Base-by-base conservation (phyloP, 1,140 invertebrate genomes). In the Anoplophora glabripennis region DNA sequence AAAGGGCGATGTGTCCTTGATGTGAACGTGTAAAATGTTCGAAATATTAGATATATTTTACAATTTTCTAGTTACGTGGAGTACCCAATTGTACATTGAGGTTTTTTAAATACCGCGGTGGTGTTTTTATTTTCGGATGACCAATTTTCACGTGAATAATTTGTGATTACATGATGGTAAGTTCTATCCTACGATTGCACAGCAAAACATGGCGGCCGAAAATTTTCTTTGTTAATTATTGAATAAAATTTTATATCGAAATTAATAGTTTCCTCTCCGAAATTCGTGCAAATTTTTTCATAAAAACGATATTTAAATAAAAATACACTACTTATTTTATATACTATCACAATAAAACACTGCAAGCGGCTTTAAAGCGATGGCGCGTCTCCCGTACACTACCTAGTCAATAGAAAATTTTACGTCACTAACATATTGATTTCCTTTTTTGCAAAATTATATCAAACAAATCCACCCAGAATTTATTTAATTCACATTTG, bases 91-190 rank as follows among this genome's bases (percentile, higher is more conserved):
- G 59, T 73, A 73, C 57, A 70, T 71, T 72, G 66, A 69, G 75
- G 56, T 64, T 66, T 70, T 63, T 72, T 68, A 61, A 66, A 75
- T 49, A 68, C 72, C 71, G 57, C 67, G 68, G 68, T 77, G 65
- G 68, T 72, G 65, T 72, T 80, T 75, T 77, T 76, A 74, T 61
- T 57, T 62, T 69, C 76, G 77, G 80, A 82, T 82, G 80, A 76
- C 74, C 64, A 59, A 70, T 64, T 72, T 75, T 73, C 74, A 70
- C 71, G 65, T 71, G 69, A 71, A 75, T 78, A 79, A 76, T 80
- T 82, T 77, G 78, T 79, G 80, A 83, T 82, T 80, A 80, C 79
- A 79, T 76, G 78, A 81, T 81, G 82, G 81, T 84, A 79, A 84
- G 82, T 82, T 72, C 60, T 69, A 66, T 65, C 71, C 69, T 44